Conservation (phyloP, 2,888 invertebrate genomes). For the Taphrorychus bicolor region DNA sequence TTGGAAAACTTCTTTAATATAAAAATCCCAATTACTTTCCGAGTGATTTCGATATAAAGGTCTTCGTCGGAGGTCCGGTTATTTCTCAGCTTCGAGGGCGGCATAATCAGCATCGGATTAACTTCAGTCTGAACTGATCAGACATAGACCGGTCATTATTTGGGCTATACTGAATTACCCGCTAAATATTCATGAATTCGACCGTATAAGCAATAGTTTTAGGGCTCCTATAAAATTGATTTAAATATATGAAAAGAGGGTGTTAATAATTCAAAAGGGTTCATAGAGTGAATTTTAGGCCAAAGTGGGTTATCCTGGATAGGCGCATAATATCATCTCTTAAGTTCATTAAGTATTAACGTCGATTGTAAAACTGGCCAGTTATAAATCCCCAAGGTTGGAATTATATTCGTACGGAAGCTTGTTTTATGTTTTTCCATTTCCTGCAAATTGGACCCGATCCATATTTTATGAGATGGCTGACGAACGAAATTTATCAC, state of each 20-base stretch:
- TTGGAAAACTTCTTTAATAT: slow-evolving; percentile 42
- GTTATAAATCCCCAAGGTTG: slow-evolving; percentile 57
- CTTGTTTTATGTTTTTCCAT: slow-evolving; percentile 51
- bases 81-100: slow-evolving; percentile 33
- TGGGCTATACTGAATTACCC: slow-evolving; percentile 57
- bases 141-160: slow-evolving; percentile 40
- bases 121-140: slow-evolving; percentile 23
- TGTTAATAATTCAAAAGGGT: no score
- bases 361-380: slow-evolving; percentile 60
- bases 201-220: slow-evolving; percentile 1
- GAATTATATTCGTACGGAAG: slow-evolving; percentile 58
- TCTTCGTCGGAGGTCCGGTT: slow-evolving; percentile 30
- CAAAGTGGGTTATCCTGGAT: no score
- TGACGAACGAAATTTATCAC: slow-evolving; percentile 48
- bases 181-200: slow-evolving; percentile 65
- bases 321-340: not conserved
- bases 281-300: no score
- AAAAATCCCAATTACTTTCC: slow-evolving; percentile 35
- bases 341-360: slow-evolving; percentile 58
- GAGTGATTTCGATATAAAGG: slow-evolving; percentile 31
- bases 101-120: slow-evolving; percentile 38
- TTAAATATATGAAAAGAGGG: no score
- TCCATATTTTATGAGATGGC: slow-evolving; percentile 53
- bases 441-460: slow-evolving; percentile 50
- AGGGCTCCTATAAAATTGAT: no score